Conservation (phyloP, 2,797 vertebrate species). For the Anniella stebbinsi region DNA sequence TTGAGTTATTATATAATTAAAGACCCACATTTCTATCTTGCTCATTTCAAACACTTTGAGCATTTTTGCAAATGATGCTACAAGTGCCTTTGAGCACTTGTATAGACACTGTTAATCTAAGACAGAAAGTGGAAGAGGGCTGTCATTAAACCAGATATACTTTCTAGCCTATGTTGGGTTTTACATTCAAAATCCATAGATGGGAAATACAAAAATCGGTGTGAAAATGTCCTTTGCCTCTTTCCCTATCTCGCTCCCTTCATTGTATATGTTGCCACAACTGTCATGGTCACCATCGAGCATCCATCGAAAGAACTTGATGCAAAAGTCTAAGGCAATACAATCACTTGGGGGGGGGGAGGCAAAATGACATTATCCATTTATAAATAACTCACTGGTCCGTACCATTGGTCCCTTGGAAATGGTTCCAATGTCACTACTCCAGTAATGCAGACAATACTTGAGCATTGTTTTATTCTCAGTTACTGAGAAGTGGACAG, state of each 20-base stretch:
- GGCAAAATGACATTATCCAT: constrained; percentile 63
- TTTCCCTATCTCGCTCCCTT: accelerated
- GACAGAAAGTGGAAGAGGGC: not conserved
- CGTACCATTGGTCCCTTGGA: constrained; percentile 73
- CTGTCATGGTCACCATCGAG: not conserved
- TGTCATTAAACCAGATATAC: not conserved
- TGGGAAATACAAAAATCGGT: not conserved
- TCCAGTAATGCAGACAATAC: constrained; percentile 87
- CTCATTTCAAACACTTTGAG: not conserved
- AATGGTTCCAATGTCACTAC: constrained; percentile 80
- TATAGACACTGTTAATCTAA: not conserved
- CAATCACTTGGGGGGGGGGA: constrained; percentile 63
- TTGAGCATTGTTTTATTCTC: constrained; percentile 83
- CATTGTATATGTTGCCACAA: constrained; percentile 43
- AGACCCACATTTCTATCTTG: not conserved
- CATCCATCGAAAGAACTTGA: not conserved
- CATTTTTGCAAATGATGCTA: not conserved
- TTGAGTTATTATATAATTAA: not conserved
- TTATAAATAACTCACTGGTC: constrained; percentile 75
- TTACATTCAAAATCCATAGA: not conserved
- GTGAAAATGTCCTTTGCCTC: not conserved
- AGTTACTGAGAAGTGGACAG: constrained; percentile 84
- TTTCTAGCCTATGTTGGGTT: not conserved
- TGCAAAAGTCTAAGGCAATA: constrained; percentile 68
- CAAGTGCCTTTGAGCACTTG: not conserved